Evolutionary conservation across 2,888 invertebrate genomes (phyloP), one percentile per base, ranked within the genome.

Genomic region (Embidobia sp.): DNA sequence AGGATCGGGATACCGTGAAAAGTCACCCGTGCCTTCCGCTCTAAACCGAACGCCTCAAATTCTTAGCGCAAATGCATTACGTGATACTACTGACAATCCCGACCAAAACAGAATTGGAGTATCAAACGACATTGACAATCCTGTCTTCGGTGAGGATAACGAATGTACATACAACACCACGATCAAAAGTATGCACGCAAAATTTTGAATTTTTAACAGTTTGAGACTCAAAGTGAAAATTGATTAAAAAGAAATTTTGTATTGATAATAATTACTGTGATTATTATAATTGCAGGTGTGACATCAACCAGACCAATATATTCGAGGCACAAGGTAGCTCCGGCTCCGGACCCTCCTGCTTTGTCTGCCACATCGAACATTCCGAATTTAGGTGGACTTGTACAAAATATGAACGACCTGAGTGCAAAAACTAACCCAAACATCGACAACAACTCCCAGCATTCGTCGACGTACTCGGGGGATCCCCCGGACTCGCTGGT

Each of bases 51-150:
- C 86, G 27, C 86, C 89, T 1, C 88, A 88, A 64, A 93, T 93
- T 64, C 90, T 94, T 35, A 93, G 92, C 11, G 92, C 92, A 72
- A 90, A 87, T 55, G 82, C 90, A 61, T 89, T 91, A 40, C 90
- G 90, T 1, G 90, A 90, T 42, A 84, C 85, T 0, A 86, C 90
- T 57, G 90, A 90, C 0, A 87, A 87, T 33, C 82, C 90, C 0
- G 87, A 89, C 57, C 84, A 90, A n/a, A 89, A 90, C 27, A 85
- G 87, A 53, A 89, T 90, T 84, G 91, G 91, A 49, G 89, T 86
- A 78, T 78, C 61, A 3, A 90, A 88, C 57, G 91, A 92, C 76
- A 86, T 90, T n/a, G 90, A 90, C 64, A 90, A 90, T 81, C 90
- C 90, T 1, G 88, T 90, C 18, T 90, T 90, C 33, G 87, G 87